Conservation (phyloP, 2,113 vertebrate genomes). For the Phalacrocorax brasilianus region DNA sequence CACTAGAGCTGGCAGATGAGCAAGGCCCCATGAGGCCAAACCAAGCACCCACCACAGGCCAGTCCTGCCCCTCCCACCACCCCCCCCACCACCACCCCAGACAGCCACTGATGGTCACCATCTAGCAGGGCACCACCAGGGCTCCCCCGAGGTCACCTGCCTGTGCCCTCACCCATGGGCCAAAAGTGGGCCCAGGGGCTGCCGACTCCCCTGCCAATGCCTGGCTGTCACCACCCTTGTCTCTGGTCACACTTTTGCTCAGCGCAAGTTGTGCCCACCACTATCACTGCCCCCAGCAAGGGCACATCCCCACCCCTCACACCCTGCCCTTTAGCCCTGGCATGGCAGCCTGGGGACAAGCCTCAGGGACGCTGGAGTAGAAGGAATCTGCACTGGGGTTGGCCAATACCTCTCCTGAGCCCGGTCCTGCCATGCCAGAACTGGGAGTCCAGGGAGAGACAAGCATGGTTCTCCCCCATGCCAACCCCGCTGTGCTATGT, state of each 20-base stretch:
- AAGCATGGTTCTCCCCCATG: accelerated
- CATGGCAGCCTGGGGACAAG: accelerated
- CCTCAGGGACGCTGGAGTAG: background rate
- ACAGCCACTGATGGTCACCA: background rate
- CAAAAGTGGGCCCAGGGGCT: background rate
- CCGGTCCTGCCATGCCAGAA: accelerated
- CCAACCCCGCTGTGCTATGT: background rate
- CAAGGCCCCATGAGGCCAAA: accelerated
- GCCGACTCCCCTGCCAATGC: background rate
- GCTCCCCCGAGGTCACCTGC: background rate
- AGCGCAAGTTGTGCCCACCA: background rate
- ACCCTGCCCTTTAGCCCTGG: background rate
- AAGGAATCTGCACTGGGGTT: background rate
- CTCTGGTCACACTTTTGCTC: background rate
- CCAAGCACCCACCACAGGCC: background rate
- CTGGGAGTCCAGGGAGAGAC: background rate
- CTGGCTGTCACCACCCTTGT: background rate
- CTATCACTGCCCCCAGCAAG: background rate
- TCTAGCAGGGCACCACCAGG: background rate
- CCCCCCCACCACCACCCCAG: background rate
- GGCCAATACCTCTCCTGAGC: background rate
- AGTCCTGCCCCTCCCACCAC: too few relatives aligned
- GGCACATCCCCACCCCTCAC: background rate
- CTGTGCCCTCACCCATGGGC: background rate
- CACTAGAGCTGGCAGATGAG: accelerated